Evolutionary conservation across 2,888 invertebrate species (phyloP).

Genomic region (Melinopterus prodromus): DNA sequence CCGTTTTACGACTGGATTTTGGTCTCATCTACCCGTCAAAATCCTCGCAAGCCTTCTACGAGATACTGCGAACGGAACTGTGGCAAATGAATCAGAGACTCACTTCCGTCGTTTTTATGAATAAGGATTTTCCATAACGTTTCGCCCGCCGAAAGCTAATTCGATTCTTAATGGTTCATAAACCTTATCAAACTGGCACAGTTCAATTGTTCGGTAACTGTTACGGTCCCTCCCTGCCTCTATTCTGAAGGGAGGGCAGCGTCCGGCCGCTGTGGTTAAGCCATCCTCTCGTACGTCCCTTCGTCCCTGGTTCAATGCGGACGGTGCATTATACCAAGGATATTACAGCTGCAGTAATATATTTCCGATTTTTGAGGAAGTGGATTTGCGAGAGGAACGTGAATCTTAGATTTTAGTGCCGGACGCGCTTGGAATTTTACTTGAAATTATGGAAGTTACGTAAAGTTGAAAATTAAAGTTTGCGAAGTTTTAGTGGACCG

Average conservation of each 20-base stretch:
- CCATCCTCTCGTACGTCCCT: not conserved
- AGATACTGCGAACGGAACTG: not conserved
- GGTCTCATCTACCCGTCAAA: not conserved
- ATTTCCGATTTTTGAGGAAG: conserved; percentile 4
- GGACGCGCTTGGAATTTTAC: not conserved
- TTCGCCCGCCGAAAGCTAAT: conserved; percentile 49
- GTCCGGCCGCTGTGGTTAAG: not conserved
- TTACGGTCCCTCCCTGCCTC: conserved; percentile 28
- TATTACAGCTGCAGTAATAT: conserved; percentile 4
- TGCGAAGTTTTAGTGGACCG: not conserved
- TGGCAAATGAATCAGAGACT: conserved; percentile 26
- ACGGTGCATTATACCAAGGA: not conserved
- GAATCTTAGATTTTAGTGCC: not conserved
- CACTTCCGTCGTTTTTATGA: conserved; percentile 28
- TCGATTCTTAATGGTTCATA: conserved; percentile 50
- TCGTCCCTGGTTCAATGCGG: not conserved
- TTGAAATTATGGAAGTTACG: not conserved
- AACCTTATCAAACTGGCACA: conserved; percentile 47
- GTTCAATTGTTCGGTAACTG: conserved; percentile 42
- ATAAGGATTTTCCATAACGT: conserved; percentile 49
- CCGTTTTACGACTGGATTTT: conserved; percentile 10
- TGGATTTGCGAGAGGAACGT: not conserved
- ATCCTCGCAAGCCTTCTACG: conserved; percentile 4
- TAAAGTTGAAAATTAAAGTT: not conserved
- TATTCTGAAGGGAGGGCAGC: not conserved